phyloP scores from a whole-genome alignment of 1,140 invertebrate species.

The Panagrolaimus sp. region DNA sequence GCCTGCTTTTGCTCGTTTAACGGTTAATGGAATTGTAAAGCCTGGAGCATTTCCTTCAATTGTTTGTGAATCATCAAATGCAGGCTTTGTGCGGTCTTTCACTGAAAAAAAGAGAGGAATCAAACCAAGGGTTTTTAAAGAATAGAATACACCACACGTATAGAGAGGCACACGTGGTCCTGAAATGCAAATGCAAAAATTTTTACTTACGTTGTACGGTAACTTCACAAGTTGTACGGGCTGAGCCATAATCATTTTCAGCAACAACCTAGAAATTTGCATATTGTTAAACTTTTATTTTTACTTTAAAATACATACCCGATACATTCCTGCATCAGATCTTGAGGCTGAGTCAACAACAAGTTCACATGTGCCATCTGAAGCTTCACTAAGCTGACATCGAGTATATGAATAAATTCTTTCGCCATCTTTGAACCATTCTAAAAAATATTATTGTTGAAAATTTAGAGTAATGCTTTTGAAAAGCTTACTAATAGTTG shows the following conservation, averaged over 20 bases:
- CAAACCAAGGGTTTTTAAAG: neutral
- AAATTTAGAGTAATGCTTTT: neutral
- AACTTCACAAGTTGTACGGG: constrained; percentile 52
- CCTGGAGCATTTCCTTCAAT: constrained; percentile 50
- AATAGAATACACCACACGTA: neutral
- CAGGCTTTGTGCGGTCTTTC: constrained; percentile 37
- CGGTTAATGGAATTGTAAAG: constrained; percentile 52
- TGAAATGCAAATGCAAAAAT: neutral
- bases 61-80: constrained; percentile 39
- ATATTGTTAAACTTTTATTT: too few species aligned
- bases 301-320: constrained; percentile 52
- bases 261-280: constrained; percentile 59
- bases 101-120: constrained; percentile 23
- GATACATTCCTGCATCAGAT: constrained; percentile 70
- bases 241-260: constrained; percentile 51
- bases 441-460: neutral
- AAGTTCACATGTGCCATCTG: constrained; percentile 70
- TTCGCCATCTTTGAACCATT: constrained; percentile 58
- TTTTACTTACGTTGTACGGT: constrained; percentile 29
- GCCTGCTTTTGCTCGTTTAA: constrained; percentile 45
- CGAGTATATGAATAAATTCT: constrained; percentile 50
- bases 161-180: neutral
- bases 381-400: constrained; percentile 58
- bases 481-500: constrained; percentile 67
- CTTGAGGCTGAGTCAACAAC: constrained; percentile 70